Conservation (phyloP, 2,888 invertebrate genomes). For the Tupiocoris notatus region DNA sequence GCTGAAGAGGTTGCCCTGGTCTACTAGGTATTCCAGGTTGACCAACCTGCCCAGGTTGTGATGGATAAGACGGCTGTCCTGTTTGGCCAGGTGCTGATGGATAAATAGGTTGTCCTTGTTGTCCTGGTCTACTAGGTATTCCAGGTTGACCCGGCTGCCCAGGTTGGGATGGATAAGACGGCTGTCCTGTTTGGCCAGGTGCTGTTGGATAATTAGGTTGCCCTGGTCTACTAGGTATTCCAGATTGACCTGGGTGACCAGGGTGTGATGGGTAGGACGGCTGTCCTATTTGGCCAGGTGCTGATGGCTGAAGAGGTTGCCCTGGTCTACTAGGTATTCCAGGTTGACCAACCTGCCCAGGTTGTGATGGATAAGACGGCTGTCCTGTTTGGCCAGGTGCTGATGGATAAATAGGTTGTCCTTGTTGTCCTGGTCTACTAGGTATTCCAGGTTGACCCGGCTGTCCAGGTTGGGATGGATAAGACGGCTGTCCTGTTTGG, state of each 20-base stretch:
- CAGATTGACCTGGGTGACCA: conserved; percentile 44
- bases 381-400: background rate
- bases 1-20: conserved; percentile 48
- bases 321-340: conserved; percentile 60
- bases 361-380: too few species aligned
- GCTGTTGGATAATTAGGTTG: conserved; percentile 49
- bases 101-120: conserved; percentile 34
- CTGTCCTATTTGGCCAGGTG: conserved; percentile 46
- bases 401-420: background rate
- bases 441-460: conserved; percentile 45
- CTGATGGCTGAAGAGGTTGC: conserved; percentile 52
- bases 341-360: conserved; percentile 46
- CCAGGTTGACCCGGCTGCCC: conserved; percentile 48
- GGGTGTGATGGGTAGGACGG: conserved; percentile 50
- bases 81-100: conserved; percentile 13
- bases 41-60: conserved; percentile 44
- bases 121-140: conserved; percentile 49
- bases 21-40: conserved; percentile 49
- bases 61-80: conserved; percentile 9
- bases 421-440: conserved; percentile 51
- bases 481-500: conserved; percentile 48
- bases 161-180: conserved; percentile 45
- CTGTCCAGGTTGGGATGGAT: conserved; percentile 47
- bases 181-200: conserved; percentile 49
- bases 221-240: conserved; percentile 46